A percentile compares a stretch with the other conserved stretches of the same genome.
Evolutionary conservation across 2,888 invertebrate species (phyloP).

Genomic region (Argyra leucocephala): DNA sequence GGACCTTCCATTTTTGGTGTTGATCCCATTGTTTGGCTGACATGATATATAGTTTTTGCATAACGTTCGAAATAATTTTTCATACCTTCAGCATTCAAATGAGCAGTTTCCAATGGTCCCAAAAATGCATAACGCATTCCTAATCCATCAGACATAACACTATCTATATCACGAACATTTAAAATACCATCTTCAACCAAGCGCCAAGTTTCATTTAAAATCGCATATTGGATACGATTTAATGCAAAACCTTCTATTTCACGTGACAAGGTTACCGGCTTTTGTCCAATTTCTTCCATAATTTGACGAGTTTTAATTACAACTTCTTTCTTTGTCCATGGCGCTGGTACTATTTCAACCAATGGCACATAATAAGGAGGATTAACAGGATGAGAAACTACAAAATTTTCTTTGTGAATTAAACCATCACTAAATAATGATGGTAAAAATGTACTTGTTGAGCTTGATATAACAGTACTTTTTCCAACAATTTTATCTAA

Average conservation of each 20-base stretch:
- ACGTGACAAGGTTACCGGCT: slow-evolving; percentile 72
- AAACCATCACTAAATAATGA: slow-evolving; percentile 75
- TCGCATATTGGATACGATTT: slow-evolving; percentile 90
- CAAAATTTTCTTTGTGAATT: slow-evolving; percentile 55
- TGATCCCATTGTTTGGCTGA: slow-evolving; percentile 65
- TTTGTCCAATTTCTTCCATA: slow-evolving; percentile 84
- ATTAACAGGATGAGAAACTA: slow-evolving; percentile 88
- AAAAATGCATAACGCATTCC: slow-evolving; percentile 93
- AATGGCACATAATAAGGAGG: slow-evolving; percentile 93
- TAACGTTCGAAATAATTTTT: slow-evolving; percentile 54
- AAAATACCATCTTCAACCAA: slow-evolving; percentile 77
- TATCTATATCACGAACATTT: slow-evolving; percentile 78
- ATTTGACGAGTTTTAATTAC: slow-evolving; percentile 60
- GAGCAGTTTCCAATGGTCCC: slow-evolving; percentile 87
- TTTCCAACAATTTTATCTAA: slow-evolving; percentile 69
- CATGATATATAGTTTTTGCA: slow-evolving; percentile 50
- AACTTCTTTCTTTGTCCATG: slow-evolving; percentile 78
- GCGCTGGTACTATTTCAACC: slow-evolving; percentile 88
- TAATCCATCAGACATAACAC: slow-evolving; percentile 86
- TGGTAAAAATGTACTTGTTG: slow-evolving; percentile 85
- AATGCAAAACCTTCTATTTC: slow-evolving; percentile 90
- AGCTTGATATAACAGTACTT: slow-evolving; percentile 77
- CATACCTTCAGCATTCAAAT: slow-evolving; percentile 86
- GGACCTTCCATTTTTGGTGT: slow-evolving; percentile 64
- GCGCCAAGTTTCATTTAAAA: slow-evolving; percentile 86